Evolutionary conservation across 2,888 invertebrate species (phyloP).

Genomic region (Phengaris arion): DNA sequence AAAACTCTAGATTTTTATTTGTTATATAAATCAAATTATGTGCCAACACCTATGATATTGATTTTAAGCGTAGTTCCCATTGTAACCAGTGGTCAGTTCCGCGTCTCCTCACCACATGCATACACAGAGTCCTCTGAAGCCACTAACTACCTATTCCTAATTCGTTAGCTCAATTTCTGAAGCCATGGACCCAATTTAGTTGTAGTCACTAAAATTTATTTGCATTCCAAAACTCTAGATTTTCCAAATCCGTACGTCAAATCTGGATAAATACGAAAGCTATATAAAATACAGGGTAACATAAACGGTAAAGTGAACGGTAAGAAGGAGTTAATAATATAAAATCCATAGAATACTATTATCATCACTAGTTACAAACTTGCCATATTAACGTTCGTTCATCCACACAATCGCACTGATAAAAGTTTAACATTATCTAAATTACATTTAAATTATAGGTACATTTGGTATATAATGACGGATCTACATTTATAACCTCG

Average conservation of each 20-base stretch:
- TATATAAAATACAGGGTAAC: not conserved
- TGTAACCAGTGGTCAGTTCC: not conserved
- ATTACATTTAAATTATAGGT: not conserved
- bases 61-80: not conserved
- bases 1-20: too few species aligned
- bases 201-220: slow-evolving; percentile 33
- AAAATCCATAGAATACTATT: slow-evolving; percentile 22
- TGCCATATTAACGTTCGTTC: not conserved
- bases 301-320: not conserved
- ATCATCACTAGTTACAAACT: slow-evolving; percentile 20
- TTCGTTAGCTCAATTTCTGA: slow-evolving; percentile 64
- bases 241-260: slow-evolving; percentile 1
- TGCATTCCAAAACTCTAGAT: not conserved
- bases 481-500: not conserved
- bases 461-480: not conserved
- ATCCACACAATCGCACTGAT: not conserved
- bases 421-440: slow-evolving; percentile 8
- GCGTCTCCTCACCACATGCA: slow-evolving; percentile 1
- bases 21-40: too few species aligned
- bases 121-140: slow-evolving; percentile 34
- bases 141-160: slow-evolving; percentile 52
- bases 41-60: not conserved
- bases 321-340: not conserved
- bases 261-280: slow-evolving; percentile 15
- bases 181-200: slow-evolving; percentile 66